Base-by-base conservation (phyloP, 2,797 vertebrate species). In the Gymnodraco acuticeps region DNA sequence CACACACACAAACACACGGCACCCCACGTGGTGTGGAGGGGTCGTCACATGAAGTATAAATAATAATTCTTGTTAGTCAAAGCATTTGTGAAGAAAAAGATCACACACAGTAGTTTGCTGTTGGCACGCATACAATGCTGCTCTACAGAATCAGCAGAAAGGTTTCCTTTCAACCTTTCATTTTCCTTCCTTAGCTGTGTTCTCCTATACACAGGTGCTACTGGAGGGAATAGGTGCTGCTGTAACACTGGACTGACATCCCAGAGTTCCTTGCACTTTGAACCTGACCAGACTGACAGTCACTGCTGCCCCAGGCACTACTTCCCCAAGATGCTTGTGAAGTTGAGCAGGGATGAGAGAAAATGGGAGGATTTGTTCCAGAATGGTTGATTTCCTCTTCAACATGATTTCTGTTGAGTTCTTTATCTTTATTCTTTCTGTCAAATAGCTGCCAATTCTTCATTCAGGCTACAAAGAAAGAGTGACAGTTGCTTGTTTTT, bases 201-300 rank as follows among this genome's bases (percentile, higher is more conserved):
- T 6, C 4, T 12, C 38, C 51, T 59, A 3, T 38, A 42, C 15
- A 48, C 20, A 5, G 6, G 60, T 52, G 42, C 56, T 47, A 48
- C 45, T 58, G 41, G 55, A 56, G 15, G 69, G 15, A 31, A 59
- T 55, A 50, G 15, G n/a, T 59, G 33, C 27, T 53, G 61, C 56
- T 75, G 60, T 65, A 56, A 38, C 55, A 67, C 23, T 60, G 55
- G 31, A 23, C 64, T 3, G 16, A 59, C 67, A 2, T 51, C 75
- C 65, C 54, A 17, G 55, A 52, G 38, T 47, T 73, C 19, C 20
- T 20, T 27, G 47, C 45, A 55, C 42, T 74, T 27, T 50, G 15
- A 51, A 67, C 48, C 56, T 53, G 43, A 67, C 50, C 61, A 42
- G 65, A 20, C 62, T 45, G 53, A 54, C 56, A 43, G 14, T 54